Percentiles rank a stretch among this genome's conserved stretches.
phyloP scores from a whole-genome alignment of 2,888 invertebrate genomes.

The Drosophila kokeensis region DNA sequence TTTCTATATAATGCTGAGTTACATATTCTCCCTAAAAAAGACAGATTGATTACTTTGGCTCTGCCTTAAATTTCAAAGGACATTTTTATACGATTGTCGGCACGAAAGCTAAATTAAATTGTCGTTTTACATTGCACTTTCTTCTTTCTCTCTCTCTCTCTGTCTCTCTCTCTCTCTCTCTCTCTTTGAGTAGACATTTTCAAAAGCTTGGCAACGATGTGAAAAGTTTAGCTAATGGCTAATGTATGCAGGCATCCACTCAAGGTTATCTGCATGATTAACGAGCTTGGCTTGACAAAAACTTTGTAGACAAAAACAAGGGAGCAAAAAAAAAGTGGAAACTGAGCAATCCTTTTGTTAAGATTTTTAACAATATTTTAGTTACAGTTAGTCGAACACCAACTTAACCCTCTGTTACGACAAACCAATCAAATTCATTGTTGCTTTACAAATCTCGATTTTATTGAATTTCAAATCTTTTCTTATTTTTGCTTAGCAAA shows the following conservation, averaged over 20 bases:
- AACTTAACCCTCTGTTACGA: not conserved
- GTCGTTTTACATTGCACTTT: constrained; percentile 15
- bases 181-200: not conserved
- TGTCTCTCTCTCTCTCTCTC: not conserved
- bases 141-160: not conserved
- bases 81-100: not conserved
- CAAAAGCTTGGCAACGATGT: constrained; percentile 13
- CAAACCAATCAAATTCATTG: constrained; percentile 24
- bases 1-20: not conserved
- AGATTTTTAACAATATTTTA: not conserved
- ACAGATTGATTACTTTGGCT: not conserved
- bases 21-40: not conserved
- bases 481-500: not conserved
- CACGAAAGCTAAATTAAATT: not conserved
- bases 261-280: constrained; percentile 71
- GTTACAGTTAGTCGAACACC: not conserved
- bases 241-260: constrained; percentile 51
- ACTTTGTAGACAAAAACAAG: constrained; percentile 56
- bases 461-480: constrained; percentile 1
- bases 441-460: constrained; percentile 24
- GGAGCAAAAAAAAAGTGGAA: not conserved
- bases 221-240: constrained; percentile 48
- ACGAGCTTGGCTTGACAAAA: constrained; percentile 50
- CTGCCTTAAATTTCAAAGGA: not conserved
- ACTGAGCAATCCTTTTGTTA: constrained; percentile 20